Evolutionary conservation across 2,797 vertebrate genomes (phyloP), one percentile per base, ranked within the genome.

Genomic region (Apogon talboti): DNA sequence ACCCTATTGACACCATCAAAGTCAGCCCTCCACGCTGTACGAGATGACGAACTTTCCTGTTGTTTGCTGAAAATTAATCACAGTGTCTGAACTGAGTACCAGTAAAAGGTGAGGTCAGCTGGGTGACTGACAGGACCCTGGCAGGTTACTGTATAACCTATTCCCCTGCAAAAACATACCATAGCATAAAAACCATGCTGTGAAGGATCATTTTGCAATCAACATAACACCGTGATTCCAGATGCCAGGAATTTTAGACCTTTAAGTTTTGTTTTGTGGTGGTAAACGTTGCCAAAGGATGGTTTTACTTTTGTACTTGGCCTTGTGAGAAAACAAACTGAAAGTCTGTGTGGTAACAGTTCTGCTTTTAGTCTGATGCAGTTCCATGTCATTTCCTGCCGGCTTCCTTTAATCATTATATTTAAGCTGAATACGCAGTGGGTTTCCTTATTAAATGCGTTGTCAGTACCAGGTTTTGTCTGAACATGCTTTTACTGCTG

Each of bases 331-430:
- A 47, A 54, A 2, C 1, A 6, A 52, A 69, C 12, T 28, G 45
- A 66, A 68, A 63, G 59, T 54, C 2, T 48, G 19, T 11, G 2
- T 30, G 40, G 4, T 16, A 21, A 6, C 1, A 9, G 0, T 66
- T 77, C 60, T 52, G 53, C 52, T 63, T 65, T 55, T 0, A 3
- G 0, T 13, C 2, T 60, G 68, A 61, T 58, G 51, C 33, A 58
- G 43, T 3, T 24, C 16, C 12, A 2, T 11, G 15, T 59, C 37
- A 63, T 38, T 59, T 79, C 64, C 66, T 52, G 40, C 35, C 42
- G 3, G n/a, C 11, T 4, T 2, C 1, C 3, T 12, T 35, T 15
- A 21, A 6, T 44, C 6, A 28, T 35, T 46, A 11, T 30, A 13
- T 50, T 60, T 9, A 8, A n/a, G n/a, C n/a, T 13, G 14, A 21